Evolutionary conservation across 2,113 vertebrate species (phyloP).

Genomic region (Zosterops borbonicus): DNA sequence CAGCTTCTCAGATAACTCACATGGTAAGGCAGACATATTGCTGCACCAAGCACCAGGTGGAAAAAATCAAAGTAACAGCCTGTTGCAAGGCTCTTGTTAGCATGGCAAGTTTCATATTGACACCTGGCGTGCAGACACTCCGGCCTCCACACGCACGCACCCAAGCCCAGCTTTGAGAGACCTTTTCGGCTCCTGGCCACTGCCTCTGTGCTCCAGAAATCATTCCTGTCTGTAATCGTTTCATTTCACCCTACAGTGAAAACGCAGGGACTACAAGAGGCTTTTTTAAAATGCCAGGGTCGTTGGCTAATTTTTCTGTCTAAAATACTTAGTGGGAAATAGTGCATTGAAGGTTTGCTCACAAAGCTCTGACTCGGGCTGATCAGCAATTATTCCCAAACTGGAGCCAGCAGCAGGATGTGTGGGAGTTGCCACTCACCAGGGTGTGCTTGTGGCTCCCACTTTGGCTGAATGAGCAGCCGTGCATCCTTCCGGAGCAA

Average conservation of each 20-base stretch:
- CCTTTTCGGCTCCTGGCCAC: neutral
- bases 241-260: neutral
- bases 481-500: accelerated
- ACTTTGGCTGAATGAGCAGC: neutral
- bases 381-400: neutral
- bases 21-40: constrained; percentile 60
- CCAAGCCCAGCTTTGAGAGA: neutral
- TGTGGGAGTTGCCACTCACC: accelerated
- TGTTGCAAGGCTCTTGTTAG: constrained; percentile 45
- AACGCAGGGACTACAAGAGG: neutral
- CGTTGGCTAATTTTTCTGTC: neutral
- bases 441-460: neutral
- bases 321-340: constrained; percentile 3
- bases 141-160: neutral
- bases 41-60: constrained; percentile 69
- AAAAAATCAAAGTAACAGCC: constrained; percentile 66
- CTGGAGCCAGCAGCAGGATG: accelerated
- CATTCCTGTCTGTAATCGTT: neutral
- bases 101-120: constrained; percentile 25
- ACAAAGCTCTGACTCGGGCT: accelerated
- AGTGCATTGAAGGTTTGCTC: neutral
- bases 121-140: constrained; percentile 43
- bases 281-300: neutral
- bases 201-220: neutral
- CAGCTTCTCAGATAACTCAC: constrained; percentile 77